These are phyloP conservation scores for Edolisoma coerulescens DNA, from an alignment of 2,113 vertebrate species.

Conservation along the genomic window DNA sequence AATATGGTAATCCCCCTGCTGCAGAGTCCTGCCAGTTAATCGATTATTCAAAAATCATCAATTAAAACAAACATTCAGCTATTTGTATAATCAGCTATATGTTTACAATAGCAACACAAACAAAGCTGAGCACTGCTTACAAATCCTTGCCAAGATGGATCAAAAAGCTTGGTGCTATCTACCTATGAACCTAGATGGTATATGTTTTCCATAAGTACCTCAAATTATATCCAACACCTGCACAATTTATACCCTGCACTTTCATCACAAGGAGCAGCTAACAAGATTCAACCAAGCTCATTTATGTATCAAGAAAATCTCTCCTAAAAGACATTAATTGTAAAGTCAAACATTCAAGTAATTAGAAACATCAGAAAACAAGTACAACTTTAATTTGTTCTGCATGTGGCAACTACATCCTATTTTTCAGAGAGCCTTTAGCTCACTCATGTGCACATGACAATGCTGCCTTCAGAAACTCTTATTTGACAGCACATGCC, in stretches of 20 bases:
- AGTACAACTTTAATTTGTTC: background rate
- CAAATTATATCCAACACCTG: background rate
- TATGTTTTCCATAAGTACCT: background rate
- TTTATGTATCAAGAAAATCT: background rate
- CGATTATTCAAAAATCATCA: conserved; percentile 63
- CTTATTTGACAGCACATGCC: background rate
- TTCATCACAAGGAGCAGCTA: background rate
- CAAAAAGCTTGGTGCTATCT: background rate
- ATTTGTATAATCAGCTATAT: conserved; percentile 51
- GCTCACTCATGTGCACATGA: background rate
- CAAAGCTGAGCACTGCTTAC: background rate
- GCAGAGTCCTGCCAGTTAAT: conserved; percentile 49
- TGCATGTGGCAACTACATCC: background rate
- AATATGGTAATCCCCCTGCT: conserved; percentile 41
- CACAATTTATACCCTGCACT: background rate
- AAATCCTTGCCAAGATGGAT: background rate
- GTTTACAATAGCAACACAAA: conserved; percentile 54
- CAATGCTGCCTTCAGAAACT: background rate
- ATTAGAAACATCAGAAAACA: background rate
- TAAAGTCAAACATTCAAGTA: background rate
- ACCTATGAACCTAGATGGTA: background rate
- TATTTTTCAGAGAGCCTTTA: background rate
- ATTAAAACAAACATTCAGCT: conserved; percentile 63
- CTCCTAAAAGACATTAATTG: background rate
- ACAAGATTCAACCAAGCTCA: background rate